These are phyloP conservation scores for Torymus texanus DNA, from an alignment of 2,888 invertebrate genomes.

Conservation along the genomic window DNA sequence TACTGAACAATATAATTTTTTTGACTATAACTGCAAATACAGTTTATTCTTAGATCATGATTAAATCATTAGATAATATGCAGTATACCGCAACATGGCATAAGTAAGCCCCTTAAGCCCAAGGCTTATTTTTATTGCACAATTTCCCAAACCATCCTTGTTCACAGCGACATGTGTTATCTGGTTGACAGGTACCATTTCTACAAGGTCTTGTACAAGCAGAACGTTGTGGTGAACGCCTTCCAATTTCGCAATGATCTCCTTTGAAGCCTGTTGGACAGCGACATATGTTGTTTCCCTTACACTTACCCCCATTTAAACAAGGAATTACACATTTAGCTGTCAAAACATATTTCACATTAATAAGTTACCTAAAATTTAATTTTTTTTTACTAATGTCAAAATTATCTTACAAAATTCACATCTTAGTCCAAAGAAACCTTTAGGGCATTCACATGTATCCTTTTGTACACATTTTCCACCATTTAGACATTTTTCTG, in stretches of 20 bases:
- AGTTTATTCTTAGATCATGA: conserved; percentile 17
- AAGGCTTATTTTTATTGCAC: conserved; percentile 84
- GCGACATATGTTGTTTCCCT: conserved; percentile 91
- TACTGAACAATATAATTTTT: conserved; percentile 41
- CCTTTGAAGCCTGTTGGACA: conserved; percentile 90
- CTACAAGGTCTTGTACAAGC: conserved; percentile 85
- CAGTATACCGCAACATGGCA: conserved; percentile 58
- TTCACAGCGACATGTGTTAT: conserved; percentile 86
- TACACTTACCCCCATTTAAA: conserved; percentile 92
- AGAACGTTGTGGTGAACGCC: conserved; percentile 81
- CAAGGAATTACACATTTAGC: conserved; percentile 94
- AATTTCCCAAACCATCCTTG: conserved; percentile 89
- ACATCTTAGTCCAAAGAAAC: conserved; percentile 92
- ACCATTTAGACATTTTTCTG: conserved; percentile 93
- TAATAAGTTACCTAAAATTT: conserved; percentile 22
- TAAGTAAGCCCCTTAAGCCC: conserved; percentile 67
- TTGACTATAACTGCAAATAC: conserved; percentile 28
- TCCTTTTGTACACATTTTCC: conserved; percentile 97
- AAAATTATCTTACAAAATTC: conserved; percentile 87
- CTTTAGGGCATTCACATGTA: conserved; percentile 92
- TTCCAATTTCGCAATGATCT: conserved; percentile 93
- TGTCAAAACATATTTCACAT: conserved; percentile 67
- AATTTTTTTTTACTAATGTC: not conserved
- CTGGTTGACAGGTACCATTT: conserved; percentile 85
- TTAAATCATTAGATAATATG: conserved; percentile 28